Base-by-base conservation (phyloP, 2,113 vertebrate species). In the Peromyscus californicus region DNA sequence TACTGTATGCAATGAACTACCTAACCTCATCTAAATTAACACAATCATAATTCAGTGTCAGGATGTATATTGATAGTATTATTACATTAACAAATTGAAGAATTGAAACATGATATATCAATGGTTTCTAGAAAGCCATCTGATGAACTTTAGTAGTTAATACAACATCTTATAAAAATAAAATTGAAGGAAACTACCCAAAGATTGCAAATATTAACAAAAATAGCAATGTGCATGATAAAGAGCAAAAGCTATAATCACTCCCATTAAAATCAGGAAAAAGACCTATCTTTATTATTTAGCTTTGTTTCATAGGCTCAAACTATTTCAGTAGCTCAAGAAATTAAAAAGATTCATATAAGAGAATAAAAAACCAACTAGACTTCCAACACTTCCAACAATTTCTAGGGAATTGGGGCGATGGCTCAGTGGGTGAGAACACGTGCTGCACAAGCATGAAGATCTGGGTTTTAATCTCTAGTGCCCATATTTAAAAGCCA, bases 41-140 rank as follows among this genome's bases (percentile, higher is more conserved):
- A 82, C 8, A 92, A 90, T 57, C 16, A 74, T 7, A 92, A 24
- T 31, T 89, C 33, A 79, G 3, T 48, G 57, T 89, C 5, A 94
- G 82, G 2, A 13, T 72, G 39, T 51, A 85, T 78, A 83, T 7
- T 88, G 36, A 67, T 11, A 83, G 48, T 76, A 76, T 83, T 95
- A 93, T 36, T 91, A 93, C 90, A 78, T 84, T 54, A 89, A 88
- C 31, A 91, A 93, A 93, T 42, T 75, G 78, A 88, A 95, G 79
- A 36, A 95, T 31, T 72, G 80, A 95, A 96, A 21, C 33, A 84
- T 65, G 36, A 51, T 51, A 10, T 84, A 51, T 57, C n/a, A 95
- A 59, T 19, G 78, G 31, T 21, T 29, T 85, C n/a, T 92, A 12
- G n/a, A 92, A 92, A 59, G 10, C 22, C 19, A 94, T 65, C 74